Evolutionary conservation across 2,888 invertebrate genomes (phyloP), one percentile per base, ranked within the genome.

Genomic region (Drosophila helvetica): DNA sequence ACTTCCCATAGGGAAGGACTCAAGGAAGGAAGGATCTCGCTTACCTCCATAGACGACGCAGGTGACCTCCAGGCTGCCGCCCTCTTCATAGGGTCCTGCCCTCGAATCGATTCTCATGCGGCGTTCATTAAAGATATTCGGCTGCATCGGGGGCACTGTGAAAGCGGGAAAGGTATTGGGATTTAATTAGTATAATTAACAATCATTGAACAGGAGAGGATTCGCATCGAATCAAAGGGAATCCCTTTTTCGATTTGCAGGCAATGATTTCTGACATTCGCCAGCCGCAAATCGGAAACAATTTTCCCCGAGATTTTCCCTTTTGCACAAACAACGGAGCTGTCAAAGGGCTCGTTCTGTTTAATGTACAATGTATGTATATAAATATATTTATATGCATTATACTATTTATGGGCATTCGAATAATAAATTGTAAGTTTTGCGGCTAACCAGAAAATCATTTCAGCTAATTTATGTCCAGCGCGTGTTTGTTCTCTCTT

Each of bases 41-140:
- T 94, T 92, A 95, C 96, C 96, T 91, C 95, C 95, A 66, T 93
- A 93, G 72, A 96, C 95, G 80, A 95, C 93, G 90, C 96, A 96
- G 69, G 94, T 95, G 65, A 96, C 93, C 88, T 94, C 94, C 93
- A 95, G 93, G 79, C 94, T 94, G 53, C 94, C 94, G 45, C 95
- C 95, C 91, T 96, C 96, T 82, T 94, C 94, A 88, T 95, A 96
- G 25, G 95, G 95, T 53, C 95, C 96, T 45, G 95, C 95, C 18
- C 94, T 92, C 8, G 93, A 93, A 75, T 92, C 91, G 71, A 93
- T 92, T 38, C 95, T 93, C 84, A 94, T 93, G 42, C 95, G 95
- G 68, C 93, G 93, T 79, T 95, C 95, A 89, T 95, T 95, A 83
- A 95, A 93, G 86, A 96, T 95, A 71, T 93, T 94, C 48, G 95